phyloP scores from a whole-genome alignment of 2,797 vertebrate genomes.

The Columba guinea region DNA sequence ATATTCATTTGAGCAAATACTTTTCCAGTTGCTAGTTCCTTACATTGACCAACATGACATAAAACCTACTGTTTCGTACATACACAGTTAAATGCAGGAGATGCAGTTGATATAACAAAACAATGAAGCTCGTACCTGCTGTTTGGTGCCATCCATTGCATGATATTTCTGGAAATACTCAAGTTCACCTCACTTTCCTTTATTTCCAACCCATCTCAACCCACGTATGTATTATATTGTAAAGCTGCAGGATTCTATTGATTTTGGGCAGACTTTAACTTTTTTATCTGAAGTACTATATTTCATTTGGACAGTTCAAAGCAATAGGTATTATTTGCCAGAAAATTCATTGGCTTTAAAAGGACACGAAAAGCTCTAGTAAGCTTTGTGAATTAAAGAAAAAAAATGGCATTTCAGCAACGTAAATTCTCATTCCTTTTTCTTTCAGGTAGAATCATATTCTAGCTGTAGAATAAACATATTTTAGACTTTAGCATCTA shows the following conservation, averaged over 20 bases:
- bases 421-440: neutral
- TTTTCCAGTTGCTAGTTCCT: neutral
- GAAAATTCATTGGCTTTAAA: neutral
- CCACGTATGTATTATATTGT: neutral
- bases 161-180: neutral
- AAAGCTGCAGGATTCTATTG: neutral
- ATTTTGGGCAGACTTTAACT: constrained; percentile 6
- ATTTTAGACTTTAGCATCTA: neutral
- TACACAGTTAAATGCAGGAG: neutral
- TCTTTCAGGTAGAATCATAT: neutral
- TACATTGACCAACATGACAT: neutral
- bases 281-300: neutral
- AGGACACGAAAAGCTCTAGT: neutral
- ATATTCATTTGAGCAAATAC: neutral
- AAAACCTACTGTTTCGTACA: neutral
- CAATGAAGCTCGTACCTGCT: neutral
- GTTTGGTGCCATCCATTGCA: neutral
- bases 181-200: neutral
- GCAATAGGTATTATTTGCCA: neutral
- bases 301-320: constrained; percentile 13
- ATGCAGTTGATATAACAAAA: neutral
- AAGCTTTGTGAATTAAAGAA: neutral
- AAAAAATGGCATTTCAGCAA: neutral
- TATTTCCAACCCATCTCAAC: neutral
- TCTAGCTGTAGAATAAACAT: neutral